A percentile compares a stretch with the other conserved stretches of the same genome.
phyloP scores from a whole-genome alignment of 1,140 invertebrate genomes.

The Asbolus verrucosus region DNA sequence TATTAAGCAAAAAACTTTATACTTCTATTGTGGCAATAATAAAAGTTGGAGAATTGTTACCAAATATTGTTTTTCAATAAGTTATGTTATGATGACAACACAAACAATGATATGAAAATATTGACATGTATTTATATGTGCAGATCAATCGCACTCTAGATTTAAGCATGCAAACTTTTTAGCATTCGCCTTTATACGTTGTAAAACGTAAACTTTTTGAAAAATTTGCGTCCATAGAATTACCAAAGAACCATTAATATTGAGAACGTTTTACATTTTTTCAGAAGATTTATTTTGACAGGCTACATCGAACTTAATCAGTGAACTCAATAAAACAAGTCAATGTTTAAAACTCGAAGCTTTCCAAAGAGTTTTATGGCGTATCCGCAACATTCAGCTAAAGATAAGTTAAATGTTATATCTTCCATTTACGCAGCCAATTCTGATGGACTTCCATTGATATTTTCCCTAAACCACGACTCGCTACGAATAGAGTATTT shows the following conservation, averaged over 20 bases:
- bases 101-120: too few relatives aligned
- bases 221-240: background rate
- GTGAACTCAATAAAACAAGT: constrained; percentile 19
- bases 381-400: background rate
- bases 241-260: constrained; percentile 2
- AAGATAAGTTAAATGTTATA: background rate
- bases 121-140: too few relatives aligned
- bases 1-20: too few relatives aligned
- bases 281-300: background rate
- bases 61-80: too few relatives aligned
- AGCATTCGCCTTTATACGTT: background rate
- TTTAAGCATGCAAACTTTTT: too few relatives aligned
- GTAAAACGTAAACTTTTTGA: background rate
- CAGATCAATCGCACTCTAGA: background rate
- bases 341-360: constrained; percentile 6
- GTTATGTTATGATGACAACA: too few relatives aligned
- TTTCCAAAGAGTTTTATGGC: constrained; percentile 5
- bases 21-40: too few relatives aligned
- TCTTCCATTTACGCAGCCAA: background rate
- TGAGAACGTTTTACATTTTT: background rate
- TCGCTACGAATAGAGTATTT: constrained; percentile 10
- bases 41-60: too few relatives aligned
- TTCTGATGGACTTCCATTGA: constrained; percentile 1
- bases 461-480: background rate
- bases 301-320: constrained; percentile 25